phyloP scores from a whole-genome alignment of 2,113 vertebrate genomes.

The Pachypanchax playfairii region DNA sequence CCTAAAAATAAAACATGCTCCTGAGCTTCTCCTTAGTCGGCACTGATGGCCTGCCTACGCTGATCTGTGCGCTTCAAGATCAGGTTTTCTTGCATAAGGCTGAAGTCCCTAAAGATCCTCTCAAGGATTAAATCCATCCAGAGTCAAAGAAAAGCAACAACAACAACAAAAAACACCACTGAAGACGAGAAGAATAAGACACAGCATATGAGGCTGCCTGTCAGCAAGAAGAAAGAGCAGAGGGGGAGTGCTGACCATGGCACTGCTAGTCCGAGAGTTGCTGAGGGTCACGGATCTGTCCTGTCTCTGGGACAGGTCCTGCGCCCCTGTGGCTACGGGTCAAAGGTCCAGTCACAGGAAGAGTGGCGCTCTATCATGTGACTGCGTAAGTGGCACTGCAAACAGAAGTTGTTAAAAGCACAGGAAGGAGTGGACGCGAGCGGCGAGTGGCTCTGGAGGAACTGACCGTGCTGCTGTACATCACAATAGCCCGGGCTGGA shows the following conservation, averaged over 20 bases:
- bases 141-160: conserved; percentile 29
- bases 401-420: conserved; percentile 48
- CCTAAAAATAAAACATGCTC: conserved; percentile 66
- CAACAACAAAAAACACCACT: conserved; percentile 37
- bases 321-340: conserved; percentile 33
- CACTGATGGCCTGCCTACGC: conserved; percentile 52
- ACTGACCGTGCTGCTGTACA: conserved; percentile 53
- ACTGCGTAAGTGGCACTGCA: conserved; percentile 63
- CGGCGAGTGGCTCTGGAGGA: conserved; percentile 74
- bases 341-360: conserved; percentile 56
- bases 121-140: conserved; percentile 37
- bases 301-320: conserved; percentile 14
- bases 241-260: conserved; percentile 50
- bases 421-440: conserved; percentile 59
- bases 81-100: conserved; percentile 71
- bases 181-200: conserved; percentile 49
- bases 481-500: conserved; percentile 68
- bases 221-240: conserved; percentile 34
- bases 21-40: conserved; percentile 60
- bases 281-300: conserved; percentile 27
- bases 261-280: conserved; percentile 44
- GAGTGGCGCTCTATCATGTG: conserved; percentile 31
- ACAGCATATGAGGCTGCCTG: conserved; percentile 46
- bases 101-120: conserved; percentile 49
- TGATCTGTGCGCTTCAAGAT: conserved; percentile 43